These are phyloP conservation scores for Sylvia atricapilla DNA, from an alignment of 2,113 vertebrate genomes.

Conservation along the genomic window DNA sequence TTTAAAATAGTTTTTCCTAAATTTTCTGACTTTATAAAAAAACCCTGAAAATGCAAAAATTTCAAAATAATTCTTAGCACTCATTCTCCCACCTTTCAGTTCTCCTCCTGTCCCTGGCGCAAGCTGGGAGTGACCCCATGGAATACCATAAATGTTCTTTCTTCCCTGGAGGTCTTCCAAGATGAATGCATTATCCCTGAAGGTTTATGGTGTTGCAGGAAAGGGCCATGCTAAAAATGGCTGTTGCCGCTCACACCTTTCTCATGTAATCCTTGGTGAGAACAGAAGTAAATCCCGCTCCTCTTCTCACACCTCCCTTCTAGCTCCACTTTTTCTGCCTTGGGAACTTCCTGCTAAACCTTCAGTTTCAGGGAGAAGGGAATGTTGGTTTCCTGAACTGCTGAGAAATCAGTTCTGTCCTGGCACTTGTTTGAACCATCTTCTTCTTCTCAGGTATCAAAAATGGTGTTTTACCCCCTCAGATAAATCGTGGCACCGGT, in stretches of 20 bases:
- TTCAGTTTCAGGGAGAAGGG: neutral
- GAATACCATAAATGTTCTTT: fast-evolving
- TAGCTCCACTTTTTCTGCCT: neutral
- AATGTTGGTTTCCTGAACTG: neutral
- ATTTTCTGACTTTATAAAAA: neutral
- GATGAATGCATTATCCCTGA: fast-evolving
- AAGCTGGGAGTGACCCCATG: neutral
- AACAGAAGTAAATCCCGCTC: neutral
- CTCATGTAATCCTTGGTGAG: neutral
- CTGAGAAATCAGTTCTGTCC: neutral
- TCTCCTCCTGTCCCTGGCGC: fast-evolving
- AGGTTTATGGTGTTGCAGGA: neutral
- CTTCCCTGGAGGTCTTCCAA: neutral
- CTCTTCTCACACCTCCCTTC: neutral
- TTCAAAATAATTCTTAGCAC: fast-evolving
- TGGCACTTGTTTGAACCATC: neutral
- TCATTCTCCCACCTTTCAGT: fast-evolving
- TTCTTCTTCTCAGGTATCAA: neutral
- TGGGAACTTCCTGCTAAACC: neutral
- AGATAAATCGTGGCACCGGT: fast-evolving
- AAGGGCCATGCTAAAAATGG: neutral
- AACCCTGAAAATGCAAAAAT: neutral
- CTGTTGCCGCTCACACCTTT: neutral
- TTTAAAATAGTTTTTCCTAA: neutral
- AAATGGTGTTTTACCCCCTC: fast-evolving